Evolutionary conservation across 2,113 vertebrate genomes (phyloP), one percentile per base, ranked within the genome.

Genomic region (Oncorhynchus gorbuscha): DNA sequence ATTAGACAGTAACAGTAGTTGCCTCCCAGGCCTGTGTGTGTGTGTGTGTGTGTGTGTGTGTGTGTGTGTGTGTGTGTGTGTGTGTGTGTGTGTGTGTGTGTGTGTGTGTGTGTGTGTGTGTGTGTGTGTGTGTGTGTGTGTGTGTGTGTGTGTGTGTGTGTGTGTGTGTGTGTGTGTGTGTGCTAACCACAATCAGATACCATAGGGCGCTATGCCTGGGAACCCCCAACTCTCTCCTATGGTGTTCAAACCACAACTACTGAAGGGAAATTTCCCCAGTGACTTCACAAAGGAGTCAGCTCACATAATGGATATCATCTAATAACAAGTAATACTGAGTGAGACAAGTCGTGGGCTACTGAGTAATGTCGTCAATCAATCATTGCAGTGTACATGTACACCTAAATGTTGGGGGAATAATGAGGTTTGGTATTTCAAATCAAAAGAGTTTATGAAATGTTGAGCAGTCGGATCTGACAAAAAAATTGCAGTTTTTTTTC

Each of bases 171-270:
- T 2, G 2, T 45, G 39, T 2, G 6, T 45, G n/a, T 49, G 35
- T 65, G 69, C 14, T 64, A 62, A 76, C 55, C 69, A 71, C 58
- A 76, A 71, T 35, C 68, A 76, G 68, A 76, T 71, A 77, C 39
- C 51, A 55, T 72, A 77, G 12, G 70, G 45, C 24, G 20, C 48
- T n/a, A 55, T 5, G 16, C 51, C 51, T 55, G 51, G 51, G 22
- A 71, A 45, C 18, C 62, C 69, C 58, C 69, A 64, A 39, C 18
- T 14, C 48, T 14, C 48, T 20, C 5, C 59, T 62, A 58, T 71
- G 30, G n/a, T 71, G n/a, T 35, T 76, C 32, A 39, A 62, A 76
- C 69, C 76, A 48, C 69, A 51, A 45, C 18, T 65, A 24, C 6
- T 67, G 22, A 68, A 65, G 69, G 22, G 26, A 26, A 74, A 64